These are phyloP conservation scores for Albula glossodonta DNA, from an alignment of 2,113 vertebrate genomes.

Conservation along the genomic window DNA sequence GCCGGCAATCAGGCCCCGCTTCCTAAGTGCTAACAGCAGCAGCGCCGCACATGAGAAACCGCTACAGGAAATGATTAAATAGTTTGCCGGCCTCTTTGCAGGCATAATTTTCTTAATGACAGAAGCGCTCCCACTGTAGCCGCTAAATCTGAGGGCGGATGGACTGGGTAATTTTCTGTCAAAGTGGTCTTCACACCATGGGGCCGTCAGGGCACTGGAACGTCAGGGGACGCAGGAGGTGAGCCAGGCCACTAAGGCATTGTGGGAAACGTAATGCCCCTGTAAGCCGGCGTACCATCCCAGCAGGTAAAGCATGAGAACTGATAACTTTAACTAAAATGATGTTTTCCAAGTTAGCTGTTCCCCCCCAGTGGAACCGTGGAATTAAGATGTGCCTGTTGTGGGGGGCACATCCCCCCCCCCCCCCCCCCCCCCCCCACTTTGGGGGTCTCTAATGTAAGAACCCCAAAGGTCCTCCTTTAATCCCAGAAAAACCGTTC, in stretches of 20 bases:
- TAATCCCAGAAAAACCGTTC: not conserved
- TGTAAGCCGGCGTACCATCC: not conserved
- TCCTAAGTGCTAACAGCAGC: not conserved
- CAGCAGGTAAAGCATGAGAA: not conserved
- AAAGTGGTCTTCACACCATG: not conserved
- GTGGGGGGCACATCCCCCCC: no score
- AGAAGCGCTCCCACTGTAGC: not conserved
- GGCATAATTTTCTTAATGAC: not conserved
- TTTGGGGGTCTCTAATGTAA: no score
- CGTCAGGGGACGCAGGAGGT: not conserved
- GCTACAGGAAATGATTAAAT: constrained; percentile 5
- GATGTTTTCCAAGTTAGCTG: not conserved
- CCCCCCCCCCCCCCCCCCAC: no score
- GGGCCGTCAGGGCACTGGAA: not conserved
- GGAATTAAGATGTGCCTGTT: no score
- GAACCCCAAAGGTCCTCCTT: not conserved
- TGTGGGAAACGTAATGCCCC: constrained; percentile 8
- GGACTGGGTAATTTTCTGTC: not conserved
- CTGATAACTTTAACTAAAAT: not conserved
- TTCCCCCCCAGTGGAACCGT: not conserved
- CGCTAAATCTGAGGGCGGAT: not conserved
- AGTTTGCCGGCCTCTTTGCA: not conserved
- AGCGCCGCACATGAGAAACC: not conserved
- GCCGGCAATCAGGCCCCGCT: not conserved
- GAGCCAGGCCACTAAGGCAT: not conserved